Conservation (phyloP, 1,140 invertebrate genomes). For the Carposina sasakii region DNA sequence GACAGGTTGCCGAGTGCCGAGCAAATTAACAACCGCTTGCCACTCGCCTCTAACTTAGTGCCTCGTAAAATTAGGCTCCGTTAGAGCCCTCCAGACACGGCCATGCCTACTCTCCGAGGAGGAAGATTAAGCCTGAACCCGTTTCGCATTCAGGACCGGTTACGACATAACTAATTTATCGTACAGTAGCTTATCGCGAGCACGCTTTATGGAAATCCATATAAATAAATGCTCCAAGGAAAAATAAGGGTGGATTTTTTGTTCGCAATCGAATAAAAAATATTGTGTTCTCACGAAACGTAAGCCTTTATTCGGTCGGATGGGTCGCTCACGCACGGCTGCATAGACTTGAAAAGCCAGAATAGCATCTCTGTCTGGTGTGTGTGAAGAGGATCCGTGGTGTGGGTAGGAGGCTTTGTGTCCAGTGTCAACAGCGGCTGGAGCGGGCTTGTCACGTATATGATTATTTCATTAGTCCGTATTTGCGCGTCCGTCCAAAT, state of each 20-base stretch:
- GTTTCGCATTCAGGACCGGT: conserved; percentile 49
- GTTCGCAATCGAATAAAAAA: too few species aligned
- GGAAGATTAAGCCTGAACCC: conserved; percentile 32
- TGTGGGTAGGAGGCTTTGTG: conserved; percentile 12
- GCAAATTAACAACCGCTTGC: conserved; percentile 67
- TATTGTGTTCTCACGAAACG: too few species aligned
- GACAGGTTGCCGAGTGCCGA: conserved; percentile 53
- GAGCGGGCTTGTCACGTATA: conserved; percentile 58
- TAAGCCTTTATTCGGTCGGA: conserved; percentile 27
- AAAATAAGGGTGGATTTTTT: too few species aligned
- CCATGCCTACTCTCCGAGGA: conserved; percentile 29
- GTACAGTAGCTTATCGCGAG: too few species aligned
- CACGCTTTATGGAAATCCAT: too few species aligned
- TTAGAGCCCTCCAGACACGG: conserved; percentile 46
- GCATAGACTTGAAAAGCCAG: conserved; percentile 37
- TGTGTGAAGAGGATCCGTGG: not conserved
- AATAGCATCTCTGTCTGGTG: conserved; percentile 34
- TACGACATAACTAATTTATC: too few species aligned
- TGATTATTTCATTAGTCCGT: conserved; percentile 71
- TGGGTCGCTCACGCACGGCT: conserved; percentile 21
- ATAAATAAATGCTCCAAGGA: too few species aligned
- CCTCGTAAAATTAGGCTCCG: conserved; percentile 67
- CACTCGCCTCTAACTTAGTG: conserved; percentile 63
- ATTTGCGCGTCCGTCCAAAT: conserved; percentile 67
- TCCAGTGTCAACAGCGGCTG: conserved; percentile 38